A percentile compares a stretch with the other conserved stretches of the same genome.
phyloP scores from a whole-genome alignment of 2,888 invertebrate genomes.

The Chironomus riparius region DNA sequence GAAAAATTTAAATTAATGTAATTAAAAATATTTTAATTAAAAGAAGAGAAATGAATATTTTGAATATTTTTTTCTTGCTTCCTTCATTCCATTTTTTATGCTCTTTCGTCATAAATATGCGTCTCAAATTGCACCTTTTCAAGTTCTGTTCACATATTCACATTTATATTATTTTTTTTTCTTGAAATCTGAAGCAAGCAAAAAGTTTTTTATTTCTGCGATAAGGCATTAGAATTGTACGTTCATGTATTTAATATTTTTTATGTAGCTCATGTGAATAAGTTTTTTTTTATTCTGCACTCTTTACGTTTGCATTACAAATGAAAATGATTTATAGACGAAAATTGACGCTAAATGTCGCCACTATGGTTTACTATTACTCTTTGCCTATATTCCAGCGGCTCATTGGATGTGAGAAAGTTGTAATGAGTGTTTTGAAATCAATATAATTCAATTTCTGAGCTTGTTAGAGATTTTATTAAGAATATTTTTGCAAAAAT shows the following conservation, averaged over 20 bases:
- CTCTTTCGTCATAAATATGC: neutral
- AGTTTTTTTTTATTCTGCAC: neutral
- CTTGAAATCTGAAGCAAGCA: neutral
- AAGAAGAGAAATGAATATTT: too few relatives aligned
- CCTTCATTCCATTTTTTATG: neutral
- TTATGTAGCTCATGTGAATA: neutral
- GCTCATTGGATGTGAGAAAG: neutral
- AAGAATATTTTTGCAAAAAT: too few relatives aligned
- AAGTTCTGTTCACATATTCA: too few relatives aligned
- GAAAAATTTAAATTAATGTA: too few relatives aligned
- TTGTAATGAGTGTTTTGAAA: too few relatives aligned
- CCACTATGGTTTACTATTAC: neutral
- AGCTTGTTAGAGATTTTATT: too few relatives aligned
- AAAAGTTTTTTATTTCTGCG: neutral
- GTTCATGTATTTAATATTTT: too few relatives aligned
- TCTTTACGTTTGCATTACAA: neutral
- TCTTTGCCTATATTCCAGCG: neutral
- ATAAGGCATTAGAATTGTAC: neutral
- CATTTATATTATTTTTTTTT: neutral
- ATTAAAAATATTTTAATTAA: too few relatives aligned
- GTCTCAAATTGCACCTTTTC: neutral
- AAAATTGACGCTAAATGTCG: neutral
- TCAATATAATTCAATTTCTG: too few relatives aligned
- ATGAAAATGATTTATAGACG: constrained; percentile 3
- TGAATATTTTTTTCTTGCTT: neutral